These are phyloP conservation scores for Panagrolaimus sp. DNA, from an alignment of 1,140 invertebrate genomes.

Conservation along the genomic window DNA sequence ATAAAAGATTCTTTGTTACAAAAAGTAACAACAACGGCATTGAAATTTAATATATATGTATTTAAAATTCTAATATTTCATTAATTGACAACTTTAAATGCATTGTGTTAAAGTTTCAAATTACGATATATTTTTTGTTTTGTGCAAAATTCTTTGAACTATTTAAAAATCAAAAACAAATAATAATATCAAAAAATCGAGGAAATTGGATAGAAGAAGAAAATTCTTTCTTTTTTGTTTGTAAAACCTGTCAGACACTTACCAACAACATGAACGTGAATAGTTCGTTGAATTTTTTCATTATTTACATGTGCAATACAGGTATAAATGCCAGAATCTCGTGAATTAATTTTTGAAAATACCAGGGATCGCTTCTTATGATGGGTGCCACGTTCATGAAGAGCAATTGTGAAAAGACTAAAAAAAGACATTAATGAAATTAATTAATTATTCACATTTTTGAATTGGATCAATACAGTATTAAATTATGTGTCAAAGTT, in stretches of 20 bases:
- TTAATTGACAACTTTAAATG: no score
- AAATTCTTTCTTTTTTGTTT: slow-evolving; percentile 20
- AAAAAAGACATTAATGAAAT: not conserved
- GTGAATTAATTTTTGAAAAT: slow-evolving; percentile 26
- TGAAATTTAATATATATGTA: no score
- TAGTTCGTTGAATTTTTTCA: slow-evolving; percentile 15
- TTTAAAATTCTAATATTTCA: no score
- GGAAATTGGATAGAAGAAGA: slow-evolving; percentile 15
- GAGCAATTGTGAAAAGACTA: slow-evolving; percentile 8
- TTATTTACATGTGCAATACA: slow-evolving; percentile 22
- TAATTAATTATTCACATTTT: not conserved
- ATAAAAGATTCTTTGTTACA: slow-evolving; percentile 11
- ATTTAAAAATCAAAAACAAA: slow-evolving; percentile 16
- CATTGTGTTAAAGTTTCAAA: not conserved
- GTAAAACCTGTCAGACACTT: slow-evolving; percentile 18
- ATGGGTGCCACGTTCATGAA: slow-evolving; percentile 15
- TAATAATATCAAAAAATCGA: slow-evolving; percentile 21
- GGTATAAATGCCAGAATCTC: slow-evolving; percentile 24
- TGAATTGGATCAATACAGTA: not conserved
- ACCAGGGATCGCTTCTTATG: slow-evolving; percentile 21
- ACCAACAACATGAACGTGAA: slow-evolving; percentile 26
- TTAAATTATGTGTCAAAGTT: slow-evolving; percentile 1
- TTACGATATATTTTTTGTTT: not conserved
- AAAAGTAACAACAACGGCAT: not conserved
- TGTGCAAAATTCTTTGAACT: slow-evolving; percentile 5